These are phyloP conservation scores for Furcifer pardalis DNA, from an alignment of 2,797 vertebrate species.

Conservation along the genomic window DNA sequence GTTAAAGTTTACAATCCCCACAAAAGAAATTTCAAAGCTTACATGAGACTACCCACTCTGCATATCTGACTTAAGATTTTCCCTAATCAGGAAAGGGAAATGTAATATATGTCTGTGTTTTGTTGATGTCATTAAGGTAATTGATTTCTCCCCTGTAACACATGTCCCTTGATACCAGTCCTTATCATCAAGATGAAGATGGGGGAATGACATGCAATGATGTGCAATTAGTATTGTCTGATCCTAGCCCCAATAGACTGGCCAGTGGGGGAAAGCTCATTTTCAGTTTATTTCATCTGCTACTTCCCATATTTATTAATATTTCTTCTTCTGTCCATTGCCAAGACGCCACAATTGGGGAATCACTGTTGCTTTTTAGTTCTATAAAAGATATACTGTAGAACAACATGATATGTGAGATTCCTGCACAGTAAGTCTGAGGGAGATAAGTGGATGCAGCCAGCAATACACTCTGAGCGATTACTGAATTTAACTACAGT, in stretches of 20 bases:
- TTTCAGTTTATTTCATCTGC: not conserved
- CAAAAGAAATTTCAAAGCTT: conserved; percentile 38
- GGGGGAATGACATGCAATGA: not conserved
- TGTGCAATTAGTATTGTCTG: conserved; percentile 18
- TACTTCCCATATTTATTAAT: not conserved
- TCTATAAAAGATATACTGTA: not conserved
- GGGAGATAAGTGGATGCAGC: not conserved
- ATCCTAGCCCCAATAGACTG: not conserved
- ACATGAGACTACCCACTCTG: not conserved
- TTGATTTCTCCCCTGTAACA: conserved; percentile 22
- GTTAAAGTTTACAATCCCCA: not conserved
- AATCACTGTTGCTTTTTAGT: not conserved
- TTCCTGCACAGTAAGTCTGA: not conserved
- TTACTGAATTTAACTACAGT: not conserved
- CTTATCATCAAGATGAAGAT: not conserved
- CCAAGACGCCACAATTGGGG: not conserved
- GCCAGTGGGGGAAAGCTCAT: conserved; percentile 10
- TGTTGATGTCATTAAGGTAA: conserved; percentile 17
- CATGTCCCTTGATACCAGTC: not conserved
- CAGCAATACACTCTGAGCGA: not conserved
- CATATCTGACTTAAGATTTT: conserved; percentile 11
- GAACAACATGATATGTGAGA: not conserved
- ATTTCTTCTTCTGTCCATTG: not conserved
- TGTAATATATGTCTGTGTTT: not conserved
- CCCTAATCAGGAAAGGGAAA: conserved; percentile 17